These are phyloP conservation scores for Bombus impatiens DNA, from an alignment of 1,140 invertebrate genomes.

Conservation along the genomic window DNA sequence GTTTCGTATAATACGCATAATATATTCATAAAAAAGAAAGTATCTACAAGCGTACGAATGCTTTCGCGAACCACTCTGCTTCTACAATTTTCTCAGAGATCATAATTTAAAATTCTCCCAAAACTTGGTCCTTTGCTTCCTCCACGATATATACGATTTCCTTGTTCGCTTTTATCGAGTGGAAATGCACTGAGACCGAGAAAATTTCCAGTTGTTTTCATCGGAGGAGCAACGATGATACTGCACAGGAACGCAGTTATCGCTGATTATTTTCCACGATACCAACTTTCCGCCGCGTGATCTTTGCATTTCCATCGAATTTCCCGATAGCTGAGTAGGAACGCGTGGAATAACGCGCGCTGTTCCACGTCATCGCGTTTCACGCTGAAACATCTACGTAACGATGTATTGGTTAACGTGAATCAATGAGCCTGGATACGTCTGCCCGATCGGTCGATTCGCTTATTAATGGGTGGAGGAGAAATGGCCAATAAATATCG, in stretches of 20 bases:
- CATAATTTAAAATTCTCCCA: background rate
- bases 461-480: background rate
- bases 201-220: background rate
- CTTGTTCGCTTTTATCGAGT: background rate
- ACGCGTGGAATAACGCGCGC: background rate
- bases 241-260: conserved; percentile 16
- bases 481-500: background rate
- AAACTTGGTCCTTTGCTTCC: background rate
- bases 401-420: background rate
- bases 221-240: background rate
- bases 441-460: background rate
- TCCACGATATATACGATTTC: background rate
- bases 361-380: conserved; percentile 11
- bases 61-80: too few relatives aligned
- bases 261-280: conserved; percentile 26
- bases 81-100: background rate
- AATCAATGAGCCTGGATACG: background rate
- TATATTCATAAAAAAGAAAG: too few relatives aligned
- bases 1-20: too few relatives aligned
- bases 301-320: conserved; percentile 5
- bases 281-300: conserved; percentile 6
- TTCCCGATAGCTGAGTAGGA: background rate
- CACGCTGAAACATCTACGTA: background rate
- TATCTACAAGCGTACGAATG: background rate
- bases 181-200: background rate